A percentile compares a stretch with the other conserved stretches of the same genome.
Conservation (phyloP, 1,140 invertebrate species). For the Idris sp. region DNA sequence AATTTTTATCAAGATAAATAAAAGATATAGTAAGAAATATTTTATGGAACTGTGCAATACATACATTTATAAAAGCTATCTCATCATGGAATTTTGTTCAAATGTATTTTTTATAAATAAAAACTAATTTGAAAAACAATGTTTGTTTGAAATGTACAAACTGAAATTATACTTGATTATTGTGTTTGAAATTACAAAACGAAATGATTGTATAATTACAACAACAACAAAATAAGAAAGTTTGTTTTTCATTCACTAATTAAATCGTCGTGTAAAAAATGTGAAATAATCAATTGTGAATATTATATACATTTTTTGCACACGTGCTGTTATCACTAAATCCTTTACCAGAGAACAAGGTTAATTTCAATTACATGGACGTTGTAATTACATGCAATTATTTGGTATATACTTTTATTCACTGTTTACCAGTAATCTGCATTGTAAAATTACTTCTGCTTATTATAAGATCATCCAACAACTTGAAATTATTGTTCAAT, state of each 20-base stretch:
- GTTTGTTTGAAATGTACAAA: no score
- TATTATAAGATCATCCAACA: slow-evolving; percentile 13
- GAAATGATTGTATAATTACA: no score
- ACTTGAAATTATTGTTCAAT: slow-evolving; percentile 17
- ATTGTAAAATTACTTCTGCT: slow-evolving; percentile 28
- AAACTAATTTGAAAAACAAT: no score
- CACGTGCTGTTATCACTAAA: slow-evolving; percentile 29
- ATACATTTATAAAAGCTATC: no score
- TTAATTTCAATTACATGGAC: slow-evolving; percentile 54
- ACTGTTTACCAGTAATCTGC: slow-evolving; percentile 38
- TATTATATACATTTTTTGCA: slow-evolving; percentile 26
- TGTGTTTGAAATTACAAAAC: no score
- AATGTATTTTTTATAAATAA: no score
- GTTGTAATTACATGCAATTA: slow-evolving; percentile 52
- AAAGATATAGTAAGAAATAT: no score
- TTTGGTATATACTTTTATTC: slow-evolving; percentile 44
- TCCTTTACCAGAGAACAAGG: slow-evolving; percentile 42
- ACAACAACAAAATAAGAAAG: slow-evolving; percentile 9
- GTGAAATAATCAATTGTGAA: slow-evolving; percentile 25
- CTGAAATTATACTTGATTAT: no score
- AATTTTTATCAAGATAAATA: no score
- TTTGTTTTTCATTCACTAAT: slow-evolving; percentile 11
- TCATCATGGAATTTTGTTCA: no score
- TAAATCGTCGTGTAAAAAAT: slow-evolving; percentile 8
- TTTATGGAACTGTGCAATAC: slow-evolving; percentile 13